Evolutionary conservation across 1,140 invertebrate species (phyloP), one percentile per base, ranked within the genome.

Genomic region (Batillaria attramentaria): DNA sequence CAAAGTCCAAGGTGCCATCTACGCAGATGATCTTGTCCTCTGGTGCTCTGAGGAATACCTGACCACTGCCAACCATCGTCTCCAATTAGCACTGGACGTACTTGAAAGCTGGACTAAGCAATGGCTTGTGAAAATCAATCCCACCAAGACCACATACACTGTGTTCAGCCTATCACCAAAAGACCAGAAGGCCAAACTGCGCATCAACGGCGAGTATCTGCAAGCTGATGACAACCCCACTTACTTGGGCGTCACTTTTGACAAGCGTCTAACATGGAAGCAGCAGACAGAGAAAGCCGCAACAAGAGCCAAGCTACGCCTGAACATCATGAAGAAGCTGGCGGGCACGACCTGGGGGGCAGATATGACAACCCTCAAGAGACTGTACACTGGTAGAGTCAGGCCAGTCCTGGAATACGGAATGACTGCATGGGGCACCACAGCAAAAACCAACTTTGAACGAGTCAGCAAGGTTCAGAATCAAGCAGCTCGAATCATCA

Each of bases 1-100:
- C 33, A 70, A 70, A n/a, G 54, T 70, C 41, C 62, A 70, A 28
- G 43, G 60, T 60, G 62, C 76, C 24, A n/a, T 79, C 20, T 82
- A 77, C 57, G 77, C 78, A 66, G 73, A 79, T 42, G 78, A 80
- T 70, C 68, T 83, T 33, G 80, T 79, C 35, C 60, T 80, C 37
- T 82, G 75, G 74, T 80, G 76, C 72, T 65, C 37, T 43, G 73
- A 79, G 20, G 65, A 77, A 57, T 5, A 57, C 41, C 24, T 54
- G 39, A 69, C 76, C 3, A 50, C 50, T 50, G 42, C 72, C 24
- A 75, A 75, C 42, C 39, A 60, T 31, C 50, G 72, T 6, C 37
- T 75, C 20, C 50, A 54, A 37, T 31, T 28, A 28, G 72, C 33
- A n/a, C 35, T 10, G 43, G 8, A 54, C 13, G 72, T 28, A n/a